Evolutionary conservation across 2,888 invertebrate species (phyloP).

Genomic region (Ellobium chinense): DNA sequence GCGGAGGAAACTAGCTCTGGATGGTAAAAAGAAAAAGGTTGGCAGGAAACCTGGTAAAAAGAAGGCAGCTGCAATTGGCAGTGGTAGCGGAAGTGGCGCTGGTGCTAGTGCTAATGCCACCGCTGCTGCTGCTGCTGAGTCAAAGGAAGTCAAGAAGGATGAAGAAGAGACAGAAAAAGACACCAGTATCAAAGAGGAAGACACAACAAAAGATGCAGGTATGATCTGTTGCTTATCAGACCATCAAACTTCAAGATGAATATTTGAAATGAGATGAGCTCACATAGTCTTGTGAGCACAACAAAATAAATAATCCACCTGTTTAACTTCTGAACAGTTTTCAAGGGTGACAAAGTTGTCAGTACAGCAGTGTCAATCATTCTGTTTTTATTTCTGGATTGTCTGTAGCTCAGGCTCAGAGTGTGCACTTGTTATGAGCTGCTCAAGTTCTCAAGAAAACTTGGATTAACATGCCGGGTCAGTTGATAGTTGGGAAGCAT

Average conservation of each 20-base stretch:
- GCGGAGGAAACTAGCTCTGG: constrained; percentile 75
- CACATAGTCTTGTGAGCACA: neutral
- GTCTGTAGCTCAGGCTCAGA: too few relatives aligned
- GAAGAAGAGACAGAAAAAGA: constrained; percentile 23
- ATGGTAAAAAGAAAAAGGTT: constrained; percentile 53
- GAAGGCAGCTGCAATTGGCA: neutral
- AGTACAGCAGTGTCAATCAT: too few relatives aligned
- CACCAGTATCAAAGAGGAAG: constrained; percentile 43
- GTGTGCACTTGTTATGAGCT: too few relatives aligned
- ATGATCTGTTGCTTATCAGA: neutral
- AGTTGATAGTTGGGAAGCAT: too few relatives aligned
- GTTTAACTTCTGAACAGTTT: too few relatives aligned
- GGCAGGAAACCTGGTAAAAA: neutral
- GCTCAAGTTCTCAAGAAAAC: too few relatives aligned
- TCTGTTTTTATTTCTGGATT: neutral
- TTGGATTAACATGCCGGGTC: too few relatives aligned
- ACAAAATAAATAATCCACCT: too few relatives aligned
- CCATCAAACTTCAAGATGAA: neutral
- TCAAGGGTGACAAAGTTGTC: too few relatives aligned
- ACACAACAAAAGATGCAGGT: constrained; percentile 31
- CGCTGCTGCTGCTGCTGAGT: neutral
- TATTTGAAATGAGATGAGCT: neutral
- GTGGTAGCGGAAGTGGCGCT: too few relatives aligned
- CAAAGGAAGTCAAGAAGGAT: constrained; percentile 31
- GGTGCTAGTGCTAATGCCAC: neutral